These are phyloP conservation scores for Fragum fragum DNA, from an alignment of 2,888 invertebrate genomes.

Conservation along the genomic window DNA sequence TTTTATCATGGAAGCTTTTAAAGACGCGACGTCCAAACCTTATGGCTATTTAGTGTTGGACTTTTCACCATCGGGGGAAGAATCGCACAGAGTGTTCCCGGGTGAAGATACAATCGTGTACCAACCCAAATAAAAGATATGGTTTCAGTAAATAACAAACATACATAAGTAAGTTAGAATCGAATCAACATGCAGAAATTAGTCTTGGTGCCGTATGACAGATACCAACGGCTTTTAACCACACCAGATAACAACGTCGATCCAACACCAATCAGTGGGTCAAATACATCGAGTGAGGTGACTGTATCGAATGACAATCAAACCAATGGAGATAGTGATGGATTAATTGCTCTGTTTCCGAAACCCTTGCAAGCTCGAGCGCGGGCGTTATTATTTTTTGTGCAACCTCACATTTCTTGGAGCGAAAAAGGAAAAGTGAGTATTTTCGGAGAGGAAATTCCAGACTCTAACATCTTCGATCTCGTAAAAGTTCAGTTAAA, in stretches of 20 bases:
- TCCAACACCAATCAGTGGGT: background rate
- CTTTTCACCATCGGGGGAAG: constrained; percentile 40
- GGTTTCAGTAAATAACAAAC: background rate
- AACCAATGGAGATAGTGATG: background rate
- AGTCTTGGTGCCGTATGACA: constrained; percentile 37
- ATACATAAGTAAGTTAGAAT: background rate
- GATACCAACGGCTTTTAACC: constrained; percentile 39
- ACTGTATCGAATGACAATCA: background rate
- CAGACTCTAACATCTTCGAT: constrained; percentile 18
- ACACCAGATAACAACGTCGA: background rate
- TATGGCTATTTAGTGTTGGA: constrained; percentile 58
- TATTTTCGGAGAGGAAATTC: background rate
- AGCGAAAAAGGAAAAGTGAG: constrained; percentile 26
- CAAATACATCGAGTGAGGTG: background rate
- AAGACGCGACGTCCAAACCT: constrained; percentile 48
- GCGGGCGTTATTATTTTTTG: background rate
- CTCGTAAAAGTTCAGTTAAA: constrained; percentile 42
- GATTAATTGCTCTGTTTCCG: constrained; percentile 8
- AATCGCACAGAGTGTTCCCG: constrained; percentile 43
- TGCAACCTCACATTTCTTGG: constrained; percentile 15
- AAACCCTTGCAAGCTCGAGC: background rate
- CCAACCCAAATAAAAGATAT: constrained; percentile 6
- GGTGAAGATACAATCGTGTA: constrained; percentile 51
- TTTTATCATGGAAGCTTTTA: constrained; percentile 46
- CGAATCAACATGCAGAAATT: constrained; percentile 36